Evolutionary conservation across 2,113 vertebrate genomes (phyloP).

Genomic region (Collichthys lucidus): DNA sequence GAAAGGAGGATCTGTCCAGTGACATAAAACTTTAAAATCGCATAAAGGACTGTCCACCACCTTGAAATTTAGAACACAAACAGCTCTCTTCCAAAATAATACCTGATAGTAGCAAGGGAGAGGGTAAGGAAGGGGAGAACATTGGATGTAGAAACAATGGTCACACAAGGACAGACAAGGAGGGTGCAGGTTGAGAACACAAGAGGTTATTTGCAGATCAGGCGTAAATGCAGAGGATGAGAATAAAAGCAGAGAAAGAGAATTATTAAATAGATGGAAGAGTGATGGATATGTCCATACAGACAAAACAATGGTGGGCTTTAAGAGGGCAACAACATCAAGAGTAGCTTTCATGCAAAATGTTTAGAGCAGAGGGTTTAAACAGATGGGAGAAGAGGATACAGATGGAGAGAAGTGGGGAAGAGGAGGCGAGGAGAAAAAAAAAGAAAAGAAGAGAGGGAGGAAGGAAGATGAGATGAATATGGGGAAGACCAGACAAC

Average conservation of each 20-base stretch:
- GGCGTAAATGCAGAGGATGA: not conserved
- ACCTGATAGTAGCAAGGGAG: not conserved
- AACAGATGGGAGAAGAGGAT: constrained; percentile 9
- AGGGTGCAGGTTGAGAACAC: not conserved
- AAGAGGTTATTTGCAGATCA: not conserved
- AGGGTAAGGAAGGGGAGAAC: not conserved
- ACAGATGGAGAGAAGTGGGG: not conserved
- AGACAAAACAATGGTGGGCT: not conserved
- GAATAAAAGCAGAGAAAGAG: not conserved
- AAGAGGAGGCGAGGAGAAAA: not conserved
- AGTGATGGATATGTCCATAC: constrained; percentile 17
- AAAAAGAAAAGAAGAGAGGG: not conserved
- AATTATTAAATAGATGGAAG: constrained; percentile 17
- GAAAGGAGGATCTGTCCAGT: constrained; percentile 2
- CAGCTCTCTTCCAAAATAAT: not conserved
- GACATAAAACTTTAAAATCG: not conserved
- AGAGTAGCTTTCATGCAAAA: constrained; percentile 21
- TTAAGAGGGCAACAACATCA: not conserved
- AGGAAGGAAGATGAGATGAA: not conserved
- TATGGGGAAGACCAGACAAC: not conserved
- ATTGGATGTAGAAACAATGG: not conserved
- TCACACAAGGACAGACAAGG: not conserved
- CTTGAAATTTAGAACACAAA: not conserved
- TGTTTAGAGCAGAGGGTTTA: constrained; percentile 7
- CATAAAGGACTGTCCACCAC: not conserved